phyloP scores from a whole-genome alignment of 2,888 invertebrate genomes.

The Parnassius smintheus region DNA sequence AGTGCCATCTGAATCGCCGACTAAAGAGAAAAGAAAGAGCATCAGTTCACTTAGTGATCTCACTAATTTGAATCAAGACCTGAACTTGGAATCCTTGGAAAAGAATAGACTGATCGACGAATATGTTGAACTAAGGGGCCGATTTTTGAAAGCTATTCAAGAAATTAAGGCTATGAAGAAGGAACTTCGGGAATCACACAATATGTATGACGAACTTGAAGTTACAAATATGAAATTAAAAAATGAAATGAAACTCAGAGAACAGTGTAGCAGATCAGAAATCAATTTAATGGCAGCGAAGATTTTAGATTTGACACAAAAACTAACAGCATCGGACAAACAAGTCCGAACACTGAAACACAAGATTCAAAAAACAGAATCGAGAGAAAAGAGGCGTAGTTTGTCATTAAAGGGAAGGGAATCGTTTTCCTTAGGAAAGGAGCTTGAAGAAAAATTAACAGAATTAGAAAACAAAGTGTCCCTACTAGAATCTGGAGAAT shows the following conservation, averaged over 20 bases:
- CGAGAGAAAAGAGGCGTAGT: slow-evolving; percentile 89
- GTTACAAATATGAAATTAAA: slow-evolving; percentile 88
- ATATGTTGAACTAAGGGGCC: slow-evolving; percentile 86
- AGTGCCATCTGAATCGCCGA: slow-evolving; percentile 70
- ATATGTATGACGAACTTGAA: slow-evolving; percentile 89
- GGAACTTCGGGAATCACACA: slow-evolving; percentile 89
- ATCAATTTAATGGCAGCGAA: slow-evolving; percentile 90
- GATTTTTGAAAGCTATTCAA: slow-evolving; percentile 91
- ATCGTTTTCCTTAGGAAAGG: slow-evolving; percentile 89
- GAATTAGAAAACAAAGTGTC: slow-evolving; percentile 90
- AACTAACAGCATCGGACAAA: slow-evolving; percentile 90
- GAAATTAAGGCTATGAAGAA: slow-evolving; percentile 92
- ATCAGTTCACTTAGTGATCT: slow-evolving; percentile 91
- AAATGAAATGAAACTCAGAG: slow-evolving; percentile 85
- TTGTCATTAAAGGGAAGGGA: slow-evolving; percentile 91
- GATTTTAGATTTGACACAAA: slow-evolving; percentile 91
- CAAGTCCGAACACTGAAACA: slow-evolving; percentile 90
- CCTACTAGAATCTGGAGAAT: slow-evolving; percentile 80
- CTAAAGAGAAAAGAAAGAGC: slow-evolving; percentile 83
- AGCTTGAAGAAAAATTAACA: slow-evolving; percentile 91
- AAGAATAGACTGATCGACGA: slow-evolving; percentile 90
- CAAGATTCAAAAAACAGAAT: slow-evolving; percentile 89
- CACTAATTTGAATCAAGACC: slow-evolving; percentile 88
- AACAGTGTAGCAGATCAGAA: slow-evolving; percentile 86
- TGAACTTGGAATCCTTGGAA: slow-evolving; percentile 87